These are phyloP conservation scores for Nomada fabriciana DNA, from an alignment of 2,888 invertebrate species.

Conservation along the genomic window DNA sequence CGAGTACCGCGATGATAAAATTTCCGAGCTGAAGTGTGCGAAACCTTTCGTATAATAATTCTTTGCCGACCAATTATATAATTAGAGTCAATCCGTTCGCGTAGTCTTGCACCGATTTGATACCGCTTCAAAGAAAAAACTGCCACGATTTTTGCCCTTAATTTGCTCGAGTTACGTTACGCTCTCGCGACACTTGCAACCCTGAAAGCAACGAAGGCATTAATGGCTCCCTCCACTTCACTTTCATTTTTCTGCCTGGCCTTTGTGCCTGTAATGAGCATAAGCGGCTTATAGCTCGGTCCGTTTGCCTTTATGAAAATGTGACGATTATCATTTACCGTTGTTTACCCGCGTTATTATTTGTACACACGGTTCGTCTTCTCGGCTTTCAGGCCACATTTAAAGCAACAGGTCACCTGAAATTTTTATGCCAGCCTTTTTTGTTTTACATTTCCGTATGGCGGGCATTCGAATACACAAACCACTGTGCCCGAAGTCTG, in stretches of 20 bases:
- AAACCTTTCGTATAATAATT: neutral
- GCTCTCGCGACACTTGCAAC: constrained; percentile 33
- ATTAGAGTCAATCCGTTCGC: too few species aligned
- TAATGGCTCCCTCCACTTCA: constrained; percentile 28
- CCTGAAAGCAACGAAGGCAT: constrained; percentile 32
- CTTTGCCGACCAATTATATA: too few species aligned
- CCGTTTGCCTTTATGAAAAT: constrained; percentile 37
- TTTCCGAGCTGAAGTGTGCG: neutral
- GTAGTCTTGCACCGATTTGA: too few species aligned
- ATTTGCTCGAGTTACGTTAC: constrained; percentile 22
- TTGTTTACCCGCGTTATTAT: constrained; percentile 11
- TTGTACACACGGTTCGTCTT: neutral
- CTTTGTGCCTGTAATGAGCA: constrained; percentile 39
- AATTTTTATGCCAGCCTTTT: neutral
- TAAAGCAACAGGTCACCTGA: constrained; percentile 27
- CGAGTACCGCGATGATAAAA: neutral
- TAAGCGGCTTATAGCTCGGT: constrained; percentile 41
- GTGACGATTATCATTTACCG: constrained; percentile 17
- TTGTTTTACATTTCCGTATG: neutral
- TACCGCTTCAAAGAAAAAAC: neutral
- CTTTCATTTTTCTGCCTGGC: constrained; percentile 35
- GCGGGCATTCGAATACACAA: neutral
- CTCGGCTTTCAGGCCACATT: neutral
- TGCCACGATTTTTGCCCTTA: constrained; percentile 12
- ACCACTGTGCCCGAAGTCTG: too few species aligned